Evolutionary conservation across 2,113 vertebrate species (phyloP), one percentile per base, ranked within the genome.

Genomic region (Rhabdornis inornatus): DNA sequence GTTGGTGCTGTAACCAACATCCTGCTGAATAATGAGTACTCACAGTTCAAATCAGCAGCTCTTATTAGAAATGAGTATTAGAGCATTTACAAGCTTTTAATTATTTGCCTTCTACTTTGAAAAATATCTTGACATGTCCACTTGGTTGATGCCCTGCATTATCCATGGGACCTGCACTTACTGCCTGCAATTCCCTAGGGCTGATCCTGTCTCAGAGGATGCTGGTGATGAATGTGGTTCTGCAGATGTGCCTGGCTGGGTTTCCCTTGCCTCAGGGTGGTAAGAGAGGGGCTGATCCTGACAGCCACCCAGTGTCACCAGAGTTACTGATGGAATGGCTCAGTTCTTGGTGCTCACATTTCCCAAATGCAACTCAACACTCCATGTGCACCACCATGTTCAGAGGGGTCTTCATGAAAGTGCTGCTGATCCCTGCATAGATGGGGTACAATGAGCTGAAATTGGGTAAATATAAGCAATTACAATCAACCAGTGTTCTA

Each of bases 71-170:
- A 80, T 21, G 2, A 80, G 3, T 31, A 45, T 57, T 57, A 65
- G 83, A 77, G 42, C 55, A 27, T 31, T 70, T 44, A 31, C 50
- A 81, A 33, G 28, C 42, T 91, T 44, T 68, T 65, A 25, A 65
- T 90, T 68, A 40, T 64, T 70, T 89, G 28, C 74, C 13, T 40
- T n/a, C 28, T 75, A 33, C 68, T 89, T 83, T 35, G 28, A 30
- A 63, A 55, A 63, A 9, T 9, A 47, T 6, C 60, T 25, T 2
- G 11, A 0, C 0, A 7, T 11, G n/a, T 27, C 57, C 28, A 14
- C 74, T 65, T 1, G 6, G n/a, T 16, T 19, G 65, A 25, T 0
- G 0, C 13, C 52, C 21, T 2, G 0, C 0, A 0, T 68, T 35
- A 16, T 17, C 80, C 30, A 0, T 6, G 24, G 64, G 72, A 61